Percentiles rank a stretch among this genome's conserved stretches.
These are phyloP conservation scores for Leptarthrus brevirostris DNA, from an alignment of 2,888 invertebrate species.

Conservation along the genomic window DNA sequence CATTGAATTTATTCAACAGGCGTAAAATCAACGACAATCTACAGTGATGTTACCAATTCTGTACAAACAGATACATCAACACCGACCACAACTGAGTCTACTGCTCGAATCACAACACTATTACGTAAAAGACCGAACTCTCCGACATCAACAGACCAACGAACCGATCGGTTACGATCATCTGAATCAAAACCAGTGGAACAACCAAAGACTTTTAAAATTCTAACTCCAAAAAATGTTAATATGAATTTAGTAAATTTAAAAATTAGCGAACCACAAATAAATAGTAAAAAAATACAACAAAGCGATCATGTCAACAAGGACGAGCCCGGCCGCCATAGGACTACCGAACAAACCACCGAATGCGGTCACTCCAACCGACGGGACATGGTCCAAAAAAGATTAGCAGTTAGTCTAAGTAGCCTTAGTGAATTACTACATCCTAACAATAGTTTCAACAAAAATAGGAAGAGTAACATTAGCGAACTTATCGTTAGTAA, in stretches of 20 bases:
- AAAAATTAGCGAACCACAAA: conserved; percentile 8
- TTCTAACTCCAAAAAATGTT: conserved; percentile 51
- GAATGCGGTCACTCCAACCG: neutral
- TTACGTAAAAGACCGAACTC: conserved; percentile 14
- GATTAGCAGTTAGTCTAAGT: conserved; percentile 53
- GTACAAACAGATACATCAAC: neutral
- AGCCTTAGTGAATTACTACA: conserved; percentile 53
- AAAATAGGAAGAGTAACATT: conserved; percentile 53
- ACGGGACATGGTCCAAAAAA: conserved; percentile 34
- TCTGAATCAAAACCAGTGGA: conserved; percentile 65
- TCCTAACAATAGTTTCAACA: conserved; percentile 49
- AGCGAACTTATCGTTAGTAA: conserved; percentile 30
- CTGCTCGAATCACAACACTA: conserved; percentile 19
- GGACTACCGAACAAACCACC: conserved; percentile 2
- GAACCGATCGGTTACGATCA: conserved; percentile 49
- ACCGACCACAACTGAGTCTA: neutral
- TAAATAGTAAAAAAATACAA: neutral
- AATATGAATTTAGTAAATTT: conserved; percentile 47
- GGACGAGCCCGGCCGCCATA: neutral
- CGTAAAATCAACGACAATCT: conserved; percentile 37
- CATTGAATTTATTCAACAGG: conserved; percentile 14
- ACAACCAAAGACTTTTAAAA: conserved; percentile 66
- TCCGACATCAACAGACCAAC: conserved; percentile 17
- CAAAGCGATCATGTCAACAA: neutral
- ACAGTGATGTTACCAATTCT: conserved; percentile 48